phyloP scores from a whole-genome alignment of 2,797 vertebrate genomes.

The Xiphophorus birchmanni region DNA sequence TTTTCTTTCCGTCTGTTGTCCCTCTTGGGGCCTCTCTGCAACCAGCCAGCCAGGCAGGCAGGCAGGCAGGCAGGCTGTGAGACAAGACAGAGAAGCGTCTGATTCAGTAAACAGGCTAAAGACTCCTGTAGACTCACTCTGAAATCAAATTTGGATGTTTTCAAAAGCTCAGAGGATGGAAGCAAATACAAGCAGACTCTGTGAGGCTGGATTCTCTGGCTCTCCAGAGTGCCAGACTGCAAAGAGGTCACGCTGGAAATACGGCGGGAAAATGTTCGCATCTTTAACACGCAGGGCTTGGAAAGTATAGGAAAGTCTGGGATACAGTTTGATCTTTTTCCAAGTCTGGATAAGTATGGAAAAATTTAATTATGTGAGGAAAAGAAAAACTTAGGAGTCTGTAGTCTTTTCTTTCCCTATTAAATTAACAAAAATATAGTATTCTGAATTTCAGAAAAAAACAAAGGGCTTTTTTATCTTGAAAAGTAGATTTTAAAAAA shows the following conservation, averaged over 20 bases:
- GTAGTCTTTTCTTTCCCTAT: background rate
- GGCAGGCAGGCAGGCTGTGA: slow-evolving; percentile 64
- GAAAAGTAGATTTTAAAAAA: background rate
- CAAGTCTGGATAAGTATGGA: background rate
- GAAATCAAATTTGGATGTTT: slow-evolving; percentile 64
- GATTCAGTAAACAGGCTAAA: slow-evolving; percentile 74
- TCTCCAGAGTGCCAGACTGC: slow-evolving; percentile 8
- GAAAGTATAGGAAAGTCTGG: background rate
- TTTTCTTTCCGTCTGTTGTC: slow-evolving; percentile 79
- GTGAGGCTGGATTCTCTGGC: slow-evolving; percentile 24
- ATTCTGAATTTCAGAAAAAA: background rate
- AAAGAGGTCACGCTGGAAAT: slow-evolving; percentile 13
- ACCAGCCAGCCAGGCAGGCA: slow-evolving; percentile 20
- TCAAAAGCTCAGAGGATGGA: slow-evolving; percentile 39
- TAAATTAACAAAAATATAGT: background rate
- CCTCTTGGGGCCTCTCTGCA: slow-evolving; percentile 77
- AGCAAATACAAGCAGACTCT: slow-evolving; percentile 35
- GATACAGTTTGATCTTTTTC: background rate
- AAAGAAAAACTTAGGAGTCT: background rate
- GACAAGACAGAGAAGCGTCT: slow-evolving; percentile 76
- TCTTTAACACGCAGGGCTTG: background rate
- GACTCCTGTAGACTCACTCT: slow-evolving; percentile 60
- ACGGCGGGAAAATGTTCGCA: slow-evolving; percentile 5
- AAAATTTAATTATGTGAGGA: no score
- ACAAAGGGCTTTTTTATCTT: background rate